phyloP scores from a whole-genome alignment of 2,888 invertebrate genomes.

The Eulithis prunata region DNA sequence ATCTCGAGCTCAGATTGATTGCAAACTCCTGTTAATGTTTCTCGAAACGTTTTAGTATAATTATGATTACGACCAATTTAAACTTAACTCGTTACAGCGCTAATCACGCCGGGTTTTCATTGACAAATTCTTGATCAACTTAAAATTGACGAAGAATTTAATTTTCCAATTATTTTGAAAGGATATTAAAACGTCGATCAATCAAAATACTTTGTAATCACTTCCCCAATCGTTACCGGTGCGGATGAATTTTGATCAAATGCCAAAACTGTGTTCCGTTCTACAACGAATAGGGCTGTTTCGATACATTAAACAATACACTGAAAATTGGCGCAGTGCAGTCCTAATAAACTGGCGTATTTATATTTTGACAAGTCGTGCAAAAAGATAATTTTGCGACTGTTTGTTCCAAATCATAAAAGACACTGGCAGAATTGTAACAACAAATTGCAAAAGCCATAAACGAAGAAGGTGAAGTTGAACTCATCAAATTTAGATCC shows the following conservation, averaged over 20 bases:
- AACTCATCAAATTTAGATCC: no score
- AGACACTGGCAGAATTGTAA: no score
- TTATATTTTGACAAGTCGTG: slow-evolving; percentile 36
- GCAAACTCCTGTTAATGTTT: slow-evolving; percentile 31
- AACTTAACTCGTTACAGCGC: slow-evolving; percentile 44
- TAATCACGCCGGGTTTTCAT: slow-evolving; percentile 40
- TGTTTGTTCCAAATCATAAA: background rate
- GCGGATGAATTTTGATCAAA: slow-evolving; percentile 41
- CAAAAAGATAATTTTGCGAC: slow-evolving; percentile 13
- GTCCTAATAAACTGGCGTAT: slow-evolving; percentile 42
- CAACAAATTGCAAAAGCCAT: no score
- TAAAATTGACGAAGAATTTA: slow-evolving; percentile 41
- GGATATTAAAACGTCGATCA: slow-evolving; percentile 46
- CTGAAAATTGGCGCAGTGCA: slow-evolving; percentile 44
- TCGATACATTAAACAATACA: slow-evolving; percentile 40
- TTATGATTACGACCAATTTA: slow-evolving; percentile 42
- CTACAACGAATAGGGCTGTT: slow-evolving; percentile 34
- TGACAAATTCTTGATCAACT: slow-evolving; percentile 39
- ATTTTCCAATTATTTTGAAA: slow-evolving; percentile 40
- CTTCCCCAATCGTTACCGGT: slow-evolving; percentile 35
- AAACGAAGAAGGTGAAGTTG: no score
- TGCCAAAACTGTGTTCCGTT: slow-evolving; percentile 41
- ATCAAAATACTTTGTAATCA: slow-evolving; percentile 38
- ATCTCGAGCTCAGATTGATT: slow-evolving; percentile 29
- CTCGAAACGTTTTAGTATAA: slow-evolving; percentile 36